A percentile compares a stretch with the other conserved stretches of the same genome.
phyloP scores from a whole-genome alignment of 2,888 invertebrate genomes.

The Philaethria dido region DNA sequence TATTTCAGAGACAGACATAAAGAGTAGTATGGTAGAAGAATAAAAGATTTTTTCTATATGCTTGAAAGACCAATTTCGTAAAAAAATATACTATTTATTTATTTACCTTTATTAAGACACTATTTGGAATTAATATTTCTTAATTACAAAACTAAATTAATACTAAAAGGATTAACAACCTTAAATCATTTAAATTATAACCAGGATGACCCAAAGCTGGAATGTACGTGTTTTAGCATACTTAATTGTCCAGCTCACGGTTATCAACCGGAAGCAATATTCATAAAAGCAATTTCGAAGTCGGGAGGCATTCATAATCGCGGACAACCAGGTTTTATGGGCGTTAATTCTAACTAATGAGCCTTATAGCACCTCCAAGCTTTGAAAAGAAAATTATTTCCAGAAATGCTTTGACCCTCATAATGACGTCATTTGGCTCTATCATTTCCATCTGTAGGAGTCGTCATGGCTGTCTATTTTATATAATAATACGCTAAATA shows the following conservation, averaged over 20 bases:
- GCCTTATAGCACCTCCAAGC: slow-evolving; percentile 45
- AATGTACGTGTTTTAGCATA: slow-evolving; percentile 10
- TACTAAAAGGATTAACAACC: not conserved
- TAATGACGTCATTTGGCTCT: slow-evolving; percentile 54
- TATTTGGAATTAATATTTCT: not conserved
- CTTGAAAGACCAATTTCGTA: too few relatives aligned
- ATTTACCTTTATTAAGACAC: too few relatives aligned
- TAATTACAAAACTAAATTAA: not conserved
- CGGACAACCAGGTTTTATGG: slow-evolving; percentile 45
- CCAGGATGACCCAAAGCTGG: slow-evolving; percentile 15
- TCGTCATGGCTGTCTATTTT: slow-evolving; percentile 47
- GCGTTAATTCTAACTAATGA: slow-evolving; percentile 48
- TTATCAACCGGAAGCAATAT: slow-evolving; percentile 32
- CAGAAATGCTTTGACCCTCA: slow-evolving; percentile 49
- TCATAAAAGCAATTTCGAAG: slow-evolving; percentile 37
- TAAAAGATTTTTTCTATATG: too few relatives aligned
- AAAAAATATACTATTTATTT: too few relatives aligned
- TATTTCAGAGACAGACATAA: too few relatives aligned
- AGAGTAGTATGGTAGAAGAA: too few relatives aligned
- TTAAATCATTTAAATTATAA: slow-evolving; percentile 13
- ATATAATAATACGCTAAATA: slow-evolving; percentile 47
- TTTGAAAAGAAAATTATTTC: slow-evolving; percentile 52
- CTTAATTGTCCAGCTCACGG: slow-evolving; percentile 18
- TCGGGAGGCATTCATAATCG: slow-evolving; percentile 43
- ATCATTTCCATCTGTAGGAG: slow-evolving; percentile 52